phyloP scores from a whole-genome alignment of 2,113 vertebrate species.

The Lichenostomus cassidix region DNA sequence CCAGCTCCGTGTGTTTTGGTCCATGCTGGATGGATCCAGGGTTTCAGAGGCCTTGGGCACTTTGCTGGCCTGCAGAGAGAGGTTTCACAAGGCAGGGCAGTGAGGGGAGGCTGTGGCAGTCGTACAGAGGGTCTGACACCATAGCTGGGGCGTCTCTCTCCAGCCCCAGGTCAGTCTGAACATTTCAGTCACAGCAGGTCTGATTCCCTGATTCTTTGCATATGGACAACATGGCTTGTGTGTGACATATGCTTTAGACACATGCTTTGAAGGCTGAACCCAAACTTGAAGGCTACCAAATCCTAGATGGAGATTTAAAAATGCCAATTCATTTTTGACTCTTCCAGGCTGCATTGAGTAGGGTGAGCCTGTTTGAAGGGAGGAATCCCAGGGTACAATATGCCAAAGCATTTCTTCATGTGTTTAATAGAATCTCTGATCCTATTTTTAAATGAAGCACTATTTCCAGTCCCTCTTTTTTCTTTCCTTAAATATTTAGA shows the following conservation, averaged over 20 bases:
- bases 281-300: neutral
- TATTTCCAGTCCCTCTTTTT: neutral
- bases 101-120: neutral
- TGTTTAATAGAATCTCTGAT: neutral
- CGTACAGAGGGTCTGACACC: fast-evolving
- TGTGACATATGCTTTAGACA: neutral
- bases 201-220: neutral
- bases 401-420: neutral
- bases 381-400: neutral
- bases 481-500: constrained; percentile 1
- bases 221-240: neutral
- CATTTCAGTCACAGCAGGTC: neutral
- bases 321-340: neutral
- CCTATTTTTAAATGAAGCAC: neutral
- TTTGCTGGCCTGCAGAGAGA: neutral
- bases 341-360: neutral
- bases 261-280: neutral
- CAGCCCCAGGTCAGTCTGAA: neutral
- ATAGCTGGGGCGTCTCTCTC: neutral
- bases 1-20: constrained; percentile 10
- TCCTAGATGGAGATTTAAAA: neutral
- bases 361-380: neutral
- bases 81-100: neutral
- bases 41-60: neutral
- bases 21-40: constrained; percentile 23